Base-by-base conservation (phyloP, 2,888 invertebrate species). In the Malachius bipustulatus region DNA sequence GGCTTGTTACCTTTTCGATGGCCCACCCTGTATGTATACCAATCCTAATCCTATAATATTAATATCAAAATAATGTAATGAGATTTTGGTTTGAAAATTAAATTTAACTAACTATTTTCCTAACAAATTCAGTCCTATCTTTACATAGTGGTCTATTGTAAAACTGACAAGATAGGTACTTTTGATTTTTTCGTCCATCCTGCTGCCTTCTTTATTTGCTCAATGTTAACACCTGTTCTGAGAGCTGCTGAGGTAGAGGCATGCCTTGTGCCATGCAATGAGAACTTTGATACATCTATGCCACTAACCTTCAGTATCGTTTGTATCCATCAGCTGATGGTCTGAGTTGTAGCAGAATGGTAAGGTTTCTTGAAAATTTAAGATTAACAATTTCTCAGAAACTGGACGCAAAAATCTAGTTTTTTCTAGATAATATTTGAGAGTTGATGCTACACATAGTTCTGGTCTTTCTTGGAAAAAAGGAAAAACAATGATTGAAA, bases 181-280 rank as follows among this genome's bases (percentile, higher is more conserved):
- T n/a, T 12, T 2, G 47, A 45, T 14, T 27, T 24, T n/a, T 27
- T 11, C 2, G 45, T 39, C 47, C 47, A 47, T n/a, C 45, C 47
- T 10, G 44, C 45, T 13, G 41, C 40, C 4, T 31, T 39, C n/a
- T 31, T 38, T 4, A 48, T 47, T 1, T 29, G 9, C 4, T 43
- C 38, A 6, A 44, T 24, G 27, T 24, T 38, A 1, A 47, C 26
- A 19, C 43, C 48, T 11, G 15, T 40, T 12, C 37, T 30, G 4
- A 34, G 33, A 10, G 43, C 47, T 4, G 45, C 38, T 13, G 46
- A 45, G 6, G 45, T 45, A 3, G 42, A 35, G 1, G 43, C 44
- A 26, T 49, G 49, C 6, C 45, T 28, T 8, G 43, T 47, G 26
- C 38, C 40, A 24, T 47, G 26, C 4, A 47, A 40, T 4, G 35